Evolutionary conservation across 1,140 invertebrate species (phyloP).

Genomic region (Anastatus disparis): DNA sequence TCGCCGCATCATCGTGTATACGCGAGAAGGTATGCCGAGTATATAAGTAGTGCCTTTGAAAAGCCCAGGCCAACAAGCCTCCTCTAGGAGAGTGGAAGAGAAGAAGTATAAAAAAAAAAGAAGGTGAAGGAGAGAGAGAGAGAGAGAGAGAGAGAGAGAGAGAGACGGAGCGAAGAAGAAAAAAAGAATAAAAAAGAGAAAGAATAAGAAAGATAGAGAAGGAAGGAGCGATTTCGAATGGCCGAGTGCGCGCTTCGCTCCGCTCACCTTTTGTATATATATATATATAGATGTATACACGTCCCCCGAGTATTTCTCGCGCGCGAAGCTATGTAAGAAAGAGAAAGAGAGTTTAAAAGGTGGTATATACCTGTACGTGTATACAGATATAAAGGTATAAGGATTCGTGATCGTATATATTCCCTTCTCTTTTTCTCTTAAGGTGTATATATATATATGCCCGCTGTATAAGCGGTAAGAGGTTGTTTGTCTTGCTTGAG

Average conservation of each 20-base stretch:
- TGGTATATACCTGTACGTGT: no score
- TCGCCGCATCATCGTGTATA: background rate
- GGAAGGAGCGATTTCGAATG: conserved; percentile 29
- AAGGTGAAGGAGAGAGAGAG: conserved; percentile 39
- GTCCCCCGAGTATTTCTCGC: no score
- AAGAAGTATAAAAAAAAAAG: conserved; percentile 23
- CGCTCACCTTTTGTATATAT: background rate
- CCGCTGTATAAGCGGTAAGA: no score
- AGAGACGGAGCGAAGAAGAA: conserved; percentile 35
- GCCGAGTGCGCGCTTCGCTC: background rate
- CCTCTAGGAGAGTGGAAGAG: background rate
- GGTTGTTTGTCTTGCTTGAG: no score
- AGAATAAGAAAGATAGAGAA: conserved; percentile 15
- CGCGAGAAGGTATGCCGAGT: conserved; percentile 5
- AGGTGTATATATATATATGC: no score
- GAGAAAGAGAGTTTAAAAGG: no score
- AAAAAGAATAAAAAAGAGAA: conserved; percentile 27
- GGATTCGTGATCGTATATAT: no score
- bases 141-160: conserved; percentile 34
- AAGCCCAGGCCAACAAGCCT: background rate
- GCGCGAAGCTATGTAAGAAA: no score
- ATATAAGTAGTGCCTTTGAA: no score
- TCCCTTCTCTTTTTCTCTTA: no score
- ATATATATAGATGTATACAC: no score
- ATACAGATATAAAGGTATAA: no score